phyloP scores from a whole-genome alignment of 2,797 vertebrate species.

The Uromys caudimaculatus region DNA sequence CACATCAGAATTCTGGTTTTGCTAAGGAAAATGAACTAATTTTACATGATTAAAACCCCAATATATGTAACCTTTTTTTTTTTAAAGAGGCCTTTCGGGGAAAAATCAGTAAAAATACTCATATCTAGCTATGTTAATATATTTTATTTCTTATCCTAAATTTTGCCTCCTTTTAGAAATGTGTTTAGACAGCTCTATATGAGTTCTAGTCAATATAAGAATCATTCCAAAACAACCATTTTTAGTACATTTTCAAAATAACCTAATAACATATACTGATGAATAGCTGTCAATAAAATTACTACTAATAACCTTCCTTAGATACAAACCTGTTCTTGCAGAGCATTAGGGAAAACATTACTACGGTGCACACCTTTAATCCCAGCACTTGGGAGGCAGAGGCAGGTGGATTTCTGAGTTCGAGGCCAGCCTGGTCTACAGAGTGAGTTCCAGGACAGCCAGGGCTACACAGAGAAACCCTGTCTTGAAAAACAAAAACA shows the following conservation, averaged over 20 bases:
- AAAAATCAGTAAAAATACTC: background rate
- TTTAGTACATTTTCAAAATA: background rate
- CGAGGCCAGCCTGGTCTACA: too few species aligned
- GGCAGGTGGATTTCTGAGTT: too few species aligned
- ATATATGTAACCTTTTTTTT: background rate
- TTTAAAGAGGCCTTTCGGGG: background rate
- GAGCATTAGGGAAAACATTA: conserved; percentile 5
- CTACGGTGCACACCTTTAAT: too few species aligned
- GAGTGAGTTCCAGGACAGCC: too few species aligned
- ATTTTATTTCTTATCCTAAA: background rate
- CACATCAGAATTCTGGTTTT: background rate
- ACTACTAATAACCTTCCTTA: background rate
- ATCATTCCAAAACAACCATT: conserved; percentile 14
- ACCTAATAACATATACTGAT: background rate
- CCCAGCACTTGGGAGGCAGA: too few species aligned
- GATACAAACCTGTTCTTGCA: conserved; percentile 6
- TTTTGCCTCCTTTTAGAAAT: conserved; percentile 32
- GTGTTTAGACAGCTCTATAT: background rate
- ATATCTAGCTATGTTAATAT: background rate
- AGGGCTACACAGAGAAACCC: too few species aligned
- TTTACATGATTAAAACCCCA: background rate
- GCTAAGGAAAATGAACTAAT: background rate
- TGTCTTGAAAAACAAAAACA: too few species aligned
- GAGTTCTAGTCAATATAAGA: conserved; percentile 11
- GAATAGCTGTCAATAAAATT: background rate